phyloP scores from a whole-genome alignment of 2,797 vertebrate species.

The Sciurus vulgaris region DNA sequence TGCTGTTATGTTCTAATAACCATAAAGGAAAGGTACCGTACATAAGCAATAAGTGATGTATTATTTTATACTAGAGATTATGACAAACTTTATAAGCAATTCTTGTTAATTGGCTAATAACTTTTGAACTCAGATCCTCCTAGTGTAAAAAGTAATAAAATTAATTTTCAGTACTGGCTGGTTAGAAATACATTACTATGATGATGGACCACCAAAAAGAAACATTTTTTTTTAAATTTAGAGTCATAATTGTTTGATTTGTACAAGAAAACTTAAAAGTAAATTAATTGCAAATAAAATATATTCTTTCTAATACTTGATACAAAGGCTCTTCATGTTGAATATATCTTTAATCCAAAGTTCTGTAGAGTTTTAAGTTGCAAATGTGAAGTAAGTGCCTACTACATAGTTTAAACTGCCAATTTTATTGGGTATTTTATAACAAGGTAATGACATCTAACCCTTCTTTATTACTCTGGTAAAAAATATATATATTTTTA shows the following conservation, averaged over 20 bases:
- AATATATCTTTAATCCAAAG: neutral
- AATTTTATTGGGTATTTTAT: neutral
- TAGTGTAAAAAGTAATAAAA: neutral
- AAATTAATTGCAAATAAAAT: neutral
- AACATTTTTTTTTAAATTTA: neutral
- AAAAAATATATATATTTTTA: neutral
- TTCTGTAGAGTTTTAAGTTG: neutral
- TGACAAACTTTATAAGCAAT: neutral
- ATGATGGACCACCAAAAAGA: neutral
- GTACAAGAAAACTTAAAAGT: neutral
- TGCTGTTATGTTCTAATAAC: neutral
- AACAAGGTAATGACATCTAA: neutral
- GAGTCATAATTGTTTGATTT: neutral
- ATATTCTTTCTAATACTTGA: neutral
- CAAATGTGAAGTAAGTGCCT: neutral
- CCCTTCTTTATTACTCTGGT: neutral
- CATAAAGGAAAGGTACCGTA: neutral
- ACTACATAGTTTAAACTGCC: neutral
- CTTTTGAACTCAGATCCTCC: neutral
- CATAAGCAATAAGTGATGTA: neutral
- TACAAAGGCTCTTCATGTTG: neutral
- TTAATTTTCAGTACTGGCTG: neutral
- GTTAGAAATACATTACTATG: neutral
- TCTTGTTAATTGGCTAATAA: neutral
- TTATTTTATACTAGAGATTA: slow-evolving; percentile 15